These are phyloP conservation scores for Trichopoda pennipes DNA, from an alignment of 2,888 invertebrate species.

Conservation along the genomic window DNA sequence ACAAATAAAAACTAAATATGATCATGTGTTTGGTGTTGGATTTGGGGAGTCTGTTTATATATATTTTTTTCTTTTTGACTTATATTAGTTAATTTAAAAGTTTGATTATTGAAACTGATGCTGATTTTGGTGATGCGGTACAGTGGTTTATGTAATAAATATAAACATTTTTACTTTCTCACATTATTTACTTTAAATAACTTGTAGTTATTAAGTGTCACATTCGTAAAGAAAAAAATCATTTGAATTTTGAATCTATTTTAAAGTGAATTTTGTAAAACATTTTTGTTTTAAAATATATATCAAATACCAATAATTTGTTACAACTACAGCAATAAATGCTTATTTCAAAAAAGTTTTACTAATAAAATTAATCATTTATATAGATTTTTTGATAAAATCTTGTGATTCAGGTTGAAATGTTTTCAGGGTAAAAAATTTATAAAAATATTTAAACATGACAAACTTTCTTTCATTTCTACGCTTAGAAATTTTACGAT, in stretches of 20 bases:
- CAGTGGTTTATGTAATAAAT: constrained; percentile 11
- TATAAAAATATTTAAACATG: too few relatives aligned
- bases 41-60: constrained; percentile 15
- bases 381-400: not conserved
- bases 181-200: too few relatives aligned
- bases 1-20: constrained; percentile 13
- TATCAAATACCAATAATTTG: too few relatives aligned
- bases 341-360: not conserved
- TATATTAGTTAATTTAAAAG: constrained; percentile 3
- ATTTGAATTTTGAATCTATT: too few relatives aligned
- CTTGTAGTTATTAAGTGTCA: too few relatives aligned
- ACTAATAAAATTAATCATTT: not conserved
- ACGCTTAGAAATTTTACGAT: too few relatives aligned
- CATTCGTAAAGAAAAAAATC: too few relatives aligned
- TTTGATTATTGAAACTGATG: not conserved
- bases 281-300: too few relatives aligned
- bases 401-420: not conserved
- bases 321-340: too few relatives aligned
- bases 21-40: constrained; percentile 22
- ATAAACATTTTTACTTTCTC: not conserved
- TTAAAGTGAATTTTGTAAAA: too few relatives aligned
- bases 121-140: constrained; percentile 1
- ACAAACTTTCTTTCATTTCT: too few relatives aligned
- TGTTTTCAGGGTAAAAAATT: not conserved
- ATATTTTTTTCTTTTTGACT: not conserved